Base-by-base conservation (phyloP, 1,140 invertebrate species). In the Drosophila sp. region DNA sequence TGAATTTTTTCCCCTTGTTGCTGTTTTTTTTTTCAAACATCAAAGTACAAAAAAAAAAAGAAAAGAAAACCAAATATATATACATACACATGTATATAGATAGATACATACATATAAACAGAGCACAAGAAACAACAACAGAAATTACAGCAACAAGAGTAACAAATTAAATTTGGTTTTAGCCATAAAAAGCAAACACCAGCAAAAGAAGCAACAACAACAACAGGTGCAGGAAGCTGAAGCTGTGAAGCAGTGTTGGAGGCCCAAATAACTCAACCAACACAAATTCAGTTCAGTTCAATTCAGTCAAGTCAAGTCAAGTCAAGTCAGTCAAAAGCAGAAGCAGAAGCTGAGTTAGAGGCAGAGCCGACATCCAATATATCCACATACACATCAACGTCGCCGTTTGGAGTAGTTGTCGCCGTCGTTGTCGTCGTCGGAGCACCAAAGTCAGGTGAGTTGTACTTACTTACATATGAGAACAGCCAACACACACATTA, bases 111-210 rank as follows among this genome's bases (percentile, higher is more conserved):
- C 40, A n/a, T 41, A 41, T 17, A 41, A n/a, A 50, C 44, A 50
- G 23, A 47, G 11, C 60, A 67, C 29, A 33, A 60, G 1, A 65
- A 32, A 11, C 27, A 62, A 71, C 66, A 79, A 41, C 66, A 68
- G 7, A 66, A 65, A 30, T 41, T 80, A 67, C 69, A 63, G 38
- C 75, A 76, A 57, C 61, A 67, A 33, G 62, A 87, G 76, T 87
- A 87, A 86, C 84, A 87, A 87, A 87, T 80, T 83, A 79, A 87
- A 87, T 87, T 87, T 87, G 79, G 83, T 87, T 87, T 83, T 89
- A 87, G 83, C 79, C 84, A 76, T 70, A 87, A 87, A 55, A 55
- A 84, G 55, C 76, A 67, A 38, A 44, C 40, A 27, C 23, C 44
- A 50, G 44, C 44, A 50, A 5, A 25, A 50, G 44, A 25, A 50